Percentiles rank a stretch among this genome's conserved stretches.
Conservation (phyloP, 2,888 invertebrate genomes). For the Apodemia mormo region DNA sequence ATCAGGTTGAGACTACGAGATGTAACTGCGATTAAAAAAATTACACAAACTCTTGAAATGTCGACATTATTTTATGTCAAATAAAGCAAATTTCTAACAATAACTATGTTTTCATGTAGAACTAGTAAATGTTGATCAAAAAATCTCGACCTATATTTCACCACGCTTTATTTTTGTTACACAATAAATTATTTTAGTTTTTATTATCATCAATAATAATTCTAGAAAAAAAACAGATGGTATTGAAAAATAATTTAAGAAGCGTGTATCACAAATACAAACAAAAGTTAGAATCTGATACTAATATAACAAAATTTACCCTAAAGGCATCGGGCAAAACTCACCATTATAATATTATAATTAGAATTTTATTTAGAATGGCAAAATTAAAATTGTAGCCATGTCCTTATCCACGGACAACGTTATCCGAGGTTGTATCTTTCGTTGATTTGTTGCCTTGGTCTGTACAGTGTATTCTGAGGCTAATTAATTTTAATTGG, state of each 20-base stretch:
- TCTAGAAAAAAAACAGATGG: not conserved
- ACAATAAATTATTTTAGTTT: not conserved
- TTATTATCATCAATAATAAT: not conserved
- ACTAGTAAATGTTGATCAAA: too few species aligned
- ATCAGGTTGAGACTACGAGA: too few species aligned
- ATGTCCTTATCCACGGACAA: constrained; percentile 58
- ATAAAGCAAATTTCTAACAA: too few species aligned
- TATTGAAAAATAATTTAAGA: constrained; percentile 4
- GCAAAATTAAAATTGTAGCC: constrained; percentile 43
- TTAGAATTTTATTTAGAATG: constrained; percentile 47
- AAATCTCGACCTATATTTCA: too few species aligned
- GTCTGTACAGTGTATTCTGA: constrained; percentile 68
- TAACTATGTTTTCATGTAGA: too few species aligned
- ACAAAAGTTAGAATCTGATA: constrained; percentile 32
- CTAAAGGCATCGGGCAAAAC: constrained; percentile 33
- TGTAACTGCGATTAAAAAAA: too few species aligned
- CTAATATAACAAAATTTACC: constrained; percentile 13
- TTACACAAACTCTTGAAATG: too few species aligned
- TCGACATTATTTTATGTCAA: too few species aligned
- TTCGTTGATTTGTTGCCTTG: constrained; percentile 73
- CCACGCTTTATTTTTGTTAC: not conserved
- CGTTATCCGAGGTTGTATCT: constrained; percentile 66
- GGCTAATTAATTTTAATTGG: constrained; percentile 80
- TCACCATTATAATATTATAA: constrained; percentile 41
- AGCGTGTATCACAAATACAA: constrained; percentile 20